Percentiles rank a stretch among this genome's conserved stretches.
Conservation (phyloP, 2,888 invertebrate species). For the Caenorhabditis sp. region DNA sequence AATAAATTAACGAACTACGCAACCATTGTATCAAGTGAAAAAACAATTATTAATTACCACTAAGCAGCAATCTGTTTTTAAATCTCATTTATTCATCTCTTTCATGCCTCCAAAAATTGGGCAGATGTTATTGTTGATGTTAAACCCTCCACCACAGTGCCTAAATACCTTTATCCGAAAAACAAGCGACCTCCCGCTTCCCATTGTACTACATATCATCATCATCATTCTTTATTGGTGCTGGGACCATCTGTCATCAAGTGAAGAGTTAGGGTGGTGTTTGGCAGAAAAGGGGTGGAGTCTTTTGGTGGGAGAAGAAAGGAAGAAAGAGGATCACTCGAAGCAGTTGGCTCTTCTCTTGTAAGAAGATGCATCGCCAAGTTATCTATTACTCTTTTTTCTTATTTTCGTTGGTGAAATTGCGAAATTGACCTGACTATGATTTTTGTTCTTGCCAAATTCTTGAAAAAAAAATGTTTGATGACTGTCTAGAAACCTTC, state of each 20-base stretch:
- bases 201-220: slow-evolving; percentile 29
- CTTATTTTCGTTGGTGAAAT: not conserved
- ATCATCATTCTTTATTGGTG: slow-evolving; percentile 37
- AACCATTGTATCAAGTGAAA: not conserved
- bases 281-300: not conserved
- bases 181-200: slow-evolving; percentile 5
- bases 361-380: not conserved
- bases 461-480: no score
- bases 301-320: not conserved
- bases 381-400: not conserved
- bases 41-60: not conserved
- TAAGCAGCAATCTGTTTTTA: not conserved
- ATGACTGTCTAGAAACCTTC: no score
- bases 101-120: not conserved
- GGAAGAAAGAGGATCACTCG: not conserved
- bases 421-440: no score
- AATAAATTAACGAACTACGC: not conserved
- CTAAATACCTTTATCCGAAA: not conserved
- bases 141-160: not conserved
- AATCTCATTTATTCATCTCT: not conserved
- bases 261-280: slow-evolving; percentile 2
- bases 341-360: not conserved
- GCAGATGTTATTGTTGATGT: not conserved
- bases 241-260: slow-evolving; percentile 42
- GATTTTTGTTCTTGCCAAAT: no score